phyloP scores from a whole-genome alignment of 2,113 vertebrate species.

The Bettongia penicillata region DNA sequence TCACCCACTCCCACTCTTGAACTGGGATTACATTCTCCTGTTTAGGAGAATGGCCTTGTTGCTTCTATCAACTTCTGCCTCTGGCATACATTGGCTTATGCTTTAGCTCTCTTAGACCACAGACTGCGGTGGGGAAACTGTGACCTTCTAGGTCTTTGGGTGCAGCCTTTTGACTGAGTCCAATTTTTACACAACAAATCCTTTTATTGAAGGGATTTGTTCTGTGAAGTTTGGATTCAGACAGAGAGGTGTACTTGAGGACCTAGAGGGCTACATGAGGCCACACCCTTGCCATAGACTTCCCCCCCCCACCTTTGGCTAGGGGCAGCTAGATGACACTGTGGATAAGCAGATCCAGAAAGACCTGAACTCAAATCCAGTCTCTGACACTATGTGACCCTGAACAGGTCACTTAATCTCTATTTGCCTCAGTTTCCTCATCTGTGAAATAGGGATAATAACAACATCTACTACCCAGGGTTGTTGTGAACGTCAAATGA shows the following conservation, averaged over 20 bases:
- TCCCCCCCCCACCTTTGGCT: background rate
- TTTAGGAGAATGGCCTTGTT: background rate
- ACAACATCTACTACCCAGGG: background rate
- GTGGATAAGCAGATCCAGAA: background rate
- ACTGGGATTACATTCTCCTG: background rate
- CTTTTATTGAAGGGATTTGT: too few relatives aligned
- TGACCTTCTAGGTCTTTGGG: too few relatives aligned
- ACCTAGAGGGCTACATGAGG: too few relatives aligned
- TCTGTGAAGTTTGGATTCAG: too few relatives aligned
- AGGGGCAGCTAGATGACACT: background rate
- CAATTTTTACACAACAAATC: too few relatives aligned
- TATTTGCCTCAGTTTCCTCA: background rate
- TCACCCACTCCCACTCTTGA: too few relatives aligned
- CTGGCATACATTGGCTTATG: background rate
- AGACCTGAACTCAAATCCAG: background rate
- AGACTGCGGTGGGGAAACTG: too few relatives aligned
- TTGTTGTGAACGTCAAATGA: background rate
- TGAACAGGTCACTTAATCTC: background rate
- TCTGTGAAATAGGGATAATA: background rate
- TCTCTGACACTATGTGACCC: too few relatives aligned
- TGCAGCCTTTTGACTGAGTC: too few relatives aligned
- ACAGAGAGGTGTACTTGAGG: too few relatives aligned
- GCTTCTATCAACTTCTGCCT: background rate
- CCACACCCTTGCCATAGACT: too few relatives aligned
- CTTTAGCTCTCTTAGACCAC: background rate